These are phyloP conservation scores for Drosophila auraria DNA, from an alignment of 1,140 invertebrate genomes.

Conservation along the genomic window DNA sequence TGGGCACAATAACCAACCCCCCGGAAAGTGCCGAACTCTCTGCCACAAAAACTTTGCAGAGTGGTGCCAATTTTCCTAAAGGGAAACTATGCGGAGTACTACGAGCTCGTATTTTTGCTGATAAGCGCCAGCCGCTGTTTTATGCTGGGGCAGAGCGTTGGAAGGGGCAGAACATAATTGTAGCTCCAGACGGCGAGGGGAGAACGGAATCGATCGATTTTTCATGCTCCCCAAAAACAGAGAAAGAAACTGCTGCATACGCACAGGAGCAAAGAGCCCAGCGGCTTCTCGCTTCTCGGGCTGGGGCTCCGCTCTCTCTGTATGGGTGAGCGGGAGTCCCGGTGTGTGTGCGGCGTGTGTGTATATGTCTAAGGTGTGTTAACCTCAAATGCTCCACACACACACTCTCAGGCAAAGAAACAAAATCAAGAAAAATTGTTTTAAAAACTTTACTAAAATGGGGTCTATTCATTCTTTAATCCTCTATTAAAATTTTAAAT, in stretches of 20 bases:
- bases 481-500: rapidly evolving
- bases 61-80: constrained; percentile 68
- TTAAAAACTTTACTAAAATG: constrained; percentile 15
- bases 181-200: constrained; percentile 48
- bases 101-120: constrained; percentile 71
- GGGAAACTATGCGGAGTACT: constrained; percentile 65
- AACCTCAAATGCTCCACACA: constrained; percentile 73
- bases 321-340: constrained; percentile 35
- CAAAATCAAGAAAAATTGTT: constrained; percentile 36
- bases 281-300: constrained; percentile 49
- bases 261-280: constrained; percentile 64
- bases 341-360: constrained; percentile 59
- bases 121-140: constrained; percentile 58
- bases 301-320: constrained; percentile 48
- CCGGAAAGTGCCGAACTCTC: constrained; percentile 20
- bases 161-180: constrained; percentile 48
- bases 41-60: constrained; percentile 60
- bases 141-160: not conserved
- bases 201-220: constrained; percentile 75
- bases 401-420: constrained; percentile 3
- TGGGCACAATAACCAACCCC: constrained; percentile 59
- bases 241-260: constrained; percentile 78
- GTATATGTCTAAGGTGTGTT: constrained; percentile 84
- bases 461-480: not conserved
- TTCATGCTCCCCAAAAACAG: constrained; percentile 62